phyloP scores from a whole-genome alignment of 2,113 vertebrate species.

The Phylloscopus whistleri region DNA sequence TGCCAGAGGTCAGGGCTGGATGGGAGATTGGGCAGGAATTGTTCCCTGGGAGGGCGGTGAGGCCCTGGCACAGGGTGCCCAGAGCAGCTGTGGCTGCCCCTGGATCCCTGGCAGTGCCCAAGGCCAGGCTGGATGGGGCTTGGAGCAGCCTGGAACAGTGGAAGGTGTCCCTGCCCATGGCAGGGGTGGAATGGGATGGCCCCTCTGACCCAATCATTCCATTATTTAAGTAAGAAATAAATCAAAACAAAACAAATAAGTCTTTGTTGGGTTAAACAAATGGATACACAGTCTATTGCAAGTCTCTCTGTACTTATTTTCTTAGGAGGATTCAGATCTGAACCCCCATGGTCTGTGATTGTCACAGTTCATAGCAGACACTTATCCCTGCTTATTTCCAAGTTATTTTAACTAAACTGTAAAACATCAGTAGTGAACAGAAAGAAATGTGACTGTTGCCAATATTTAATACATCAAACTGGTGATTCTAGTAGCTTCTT shows the following conservation, averaged over 20 bases:
- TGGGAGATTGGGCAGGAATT: background rate
- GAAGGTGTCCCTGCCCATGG: background rate
- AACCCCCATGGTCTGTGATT: background rate
- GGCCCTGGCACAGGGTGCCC: background rate
- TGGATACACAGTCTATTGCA: background rate
- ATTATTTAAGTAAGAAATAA: background rate
- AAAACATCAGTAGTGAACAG: background rate
- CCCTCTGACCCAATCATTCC: background rate
- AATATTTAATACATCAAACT: background rate
- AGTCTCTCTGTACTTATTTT: background rate
- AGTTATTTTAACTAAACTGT: background rate
- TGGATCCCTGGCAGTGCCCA: background rate
- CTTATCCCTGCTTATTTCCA: background rate
- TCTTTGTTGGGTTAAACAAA: background rate
- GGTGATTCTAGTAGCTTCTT: background rate
- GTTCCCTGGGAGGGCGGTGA: fast-evolving
- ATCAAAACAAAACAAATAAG: background rate
- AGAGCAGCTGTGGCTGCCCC: background rate
- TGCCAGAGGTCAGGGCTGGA: background rate
- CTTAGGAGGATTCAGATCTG: background rate
- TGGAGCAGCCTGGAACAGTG: background rate
- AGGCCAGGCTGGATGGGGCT: background rate
- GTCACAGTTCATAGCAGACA: background rate
- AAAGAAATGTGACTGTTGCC: background rate
- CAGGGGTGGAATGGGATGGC: fast-evolving